Percentiles rank a stretch among this genome's conserved stretches.
Evolutionary conservation across 2,113 vertebrate species (phyloP).

Genomic region (Zosterops japonicus): DNA sequence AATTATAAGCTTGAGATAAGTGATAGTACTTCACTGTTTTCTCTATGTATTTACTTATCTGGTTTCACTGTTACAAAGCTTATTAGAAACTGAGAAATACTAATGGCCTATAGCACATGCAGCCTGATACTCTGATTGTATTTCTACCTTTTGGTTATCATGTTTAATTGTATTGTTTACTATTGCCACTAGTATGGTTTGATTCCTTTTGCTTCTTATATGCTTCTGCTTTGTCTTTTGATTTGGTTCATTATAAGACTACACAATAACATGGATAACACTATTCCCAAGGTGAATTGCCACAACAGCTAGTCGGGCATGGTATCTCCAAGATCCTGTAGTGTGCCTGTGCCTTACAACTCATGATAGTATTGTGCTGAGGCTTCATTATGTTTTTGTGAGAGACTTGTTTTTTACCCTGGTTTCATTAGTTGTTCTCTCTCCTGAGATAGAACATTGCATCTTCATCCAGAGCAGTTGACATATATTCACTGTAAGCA

Average conservation of each 20-base stretch:
- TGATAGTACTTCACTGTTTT: background rate
- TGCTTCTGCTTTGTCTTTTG: background rate
- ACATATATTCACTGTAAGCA: background rate
- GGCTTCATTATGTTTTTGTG: background rate
- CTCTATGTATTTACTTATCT: background rate
- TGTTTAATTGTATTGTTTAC: background rate
- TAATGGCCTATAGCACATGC: background rate
- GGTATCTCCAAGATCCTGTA: background rate
- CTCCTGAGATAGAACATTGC: background rate
- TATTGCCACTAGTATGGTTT: background rate
- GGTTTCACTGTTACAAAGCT: background rate
- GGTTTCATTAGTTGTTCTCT: background rate
- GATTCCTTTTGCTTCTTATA: background rate
- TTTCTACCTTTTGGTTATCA: background rate
- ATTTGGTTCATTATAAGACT: background rate
- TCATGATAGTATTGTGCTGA: background rate
- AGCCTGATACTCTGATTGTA: background rate
- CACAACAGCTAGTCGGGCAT: background rate
- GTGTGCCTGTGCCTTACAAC: background rate
- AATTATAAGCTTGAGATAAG: background rate
- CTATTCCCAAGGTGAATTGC: background rate
- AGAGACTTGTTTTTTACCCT: background rate
- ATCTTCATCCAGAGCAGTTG: background rate
- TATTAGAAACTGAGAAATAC: background rate
- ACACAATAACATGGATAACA: background rate